Evolutionary conservation across 2,888 invertebrate species (phyloP).

Genomic region (Lasioglossum oenotherae): DNA sequence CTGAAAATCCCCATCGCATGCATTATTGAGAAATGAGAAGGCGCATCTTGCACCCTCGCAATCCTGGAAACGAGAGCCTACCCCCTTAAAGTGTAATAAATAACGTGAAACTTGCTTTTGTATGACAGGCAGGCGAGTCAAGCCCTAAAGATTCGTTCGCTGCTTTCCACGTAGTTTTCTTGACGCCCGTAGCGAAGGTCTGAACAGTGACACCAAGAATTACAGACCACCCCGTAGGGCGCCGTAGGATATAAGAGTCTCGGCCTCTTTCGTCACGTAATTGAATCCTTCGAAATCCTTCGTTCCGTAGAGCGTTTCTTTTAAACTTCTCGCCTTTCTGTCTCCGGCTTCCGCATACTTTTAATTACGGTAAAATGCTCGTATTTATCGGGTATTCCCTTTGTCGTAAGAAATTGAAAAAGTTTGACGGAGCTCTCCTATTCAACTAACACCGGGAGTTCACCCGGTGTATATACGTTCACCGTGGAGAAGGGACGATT

Average conservation of each 20-base stretch:
- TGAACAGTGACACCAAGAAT: background rate
- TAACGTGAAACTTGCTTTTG: too few species aligned
- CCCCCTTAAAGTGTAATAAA: too few species aligned
- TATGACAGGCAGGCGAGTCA: too few species aligned
- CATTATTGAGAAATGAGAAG: too few species aligned
- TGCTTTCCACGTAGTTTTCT: background rate
- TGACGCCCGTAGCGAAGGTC: background rate
- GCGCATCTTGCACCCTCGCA: too few species aligned
- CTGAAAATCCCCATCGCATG: too few species aligned
- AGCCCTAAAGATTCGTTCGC: too few species aligned
- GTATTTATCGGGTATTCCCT: conserved; percentile 72
- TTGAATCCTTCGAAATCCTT: conserved; percentile 37
- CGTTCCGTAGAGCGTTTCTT: conserved; percentile 18
- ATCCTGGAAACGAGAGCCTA: too few species aligned
- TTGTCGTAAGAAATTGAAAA: conserved; percentile 76
- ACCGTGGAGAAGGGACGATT: conserved; percentile 23
- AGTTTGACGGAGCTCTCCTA: conserved; percentile 64
- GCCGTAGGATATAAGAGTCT: conserved; percentile 11
- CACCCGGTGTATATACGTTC: background rate
- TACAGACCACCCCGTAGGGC: background rate
- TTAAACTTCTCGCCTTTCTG: conserved; percentile 4
- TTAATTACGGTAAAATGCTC: conserved; percentile 70
- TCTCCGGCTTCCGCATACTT: conserved; percentile 51
- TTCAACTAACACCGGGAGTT: conserved; percentile 30
- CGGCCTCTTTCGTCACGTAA: conserved; percentile 11